phyloP scores from a whole-genome alignment of 2,113 vertebrate species.

The Gyps fulvus region DNA sequence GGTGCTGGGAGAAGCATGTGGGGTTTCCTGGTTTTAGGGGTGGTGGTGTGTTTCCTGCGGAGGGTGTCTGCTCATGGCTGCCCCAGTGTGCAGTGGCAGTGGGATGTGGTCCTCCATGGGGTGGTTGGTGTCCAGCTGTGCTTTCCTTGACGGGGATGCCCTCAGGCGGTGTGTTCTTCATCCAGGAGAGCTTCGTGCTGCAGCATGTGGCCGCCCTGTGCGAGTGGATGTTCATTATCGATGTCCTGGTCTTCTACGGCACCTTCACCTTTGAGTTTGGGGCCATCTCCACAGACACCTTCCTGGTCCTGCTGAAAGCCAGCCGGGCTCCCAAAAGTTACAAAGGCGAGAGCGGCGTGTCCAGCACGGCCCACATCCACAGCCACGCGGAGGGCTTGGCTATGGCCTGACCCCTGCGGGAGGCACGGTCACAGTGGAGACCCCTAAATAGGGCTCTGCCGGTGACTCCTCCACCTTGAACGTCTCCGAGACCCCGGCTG shows the following conservation, averaged over 20 bases:
- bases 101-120: neutral
- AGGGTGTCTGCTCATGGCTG: accelerated
- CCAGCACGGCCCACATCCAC: constrained; percentile 23
- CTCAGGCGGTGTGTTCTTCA: constrained; percentile 83
- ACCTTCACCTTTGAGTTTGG: constrained; percentile 87
- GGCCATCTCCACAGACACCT: constrained; percentile 80
- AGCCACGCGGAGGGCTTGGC: constrained; percentile 26
- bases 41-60: neutral
- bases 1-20: neutral
- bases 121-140: neutral
- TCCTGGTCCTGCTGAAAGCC: constrained; percentile 79
- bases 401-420: constrained; percentile 37
- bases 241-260: constrained; percentile 86
- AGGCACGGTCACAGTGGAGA: neutral
- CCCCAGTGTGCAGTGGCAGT: too few species aligned
- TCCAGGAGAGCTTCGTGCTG: constrained; percentile 83
- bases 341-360: constrained; percentile 39
- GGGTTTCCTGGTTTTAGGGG: neutral
- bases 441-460: neutral
- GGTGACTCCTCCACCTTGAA: neutral
- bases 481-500: neutral
- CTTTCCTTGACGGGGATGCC: constrained; percentile 74
- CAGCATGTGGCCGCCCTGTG: constrained; percentile 87
- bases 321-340: constrained; percentile 61
- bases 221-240: constrained; percentile 86